A percentile compares a stretch with the other conserved stretches of the same genome.
Evolutionary conservation across 2,797 vertebrate genomes (phyloP).

Genomic region (Macropodus opercularis): DNA sequence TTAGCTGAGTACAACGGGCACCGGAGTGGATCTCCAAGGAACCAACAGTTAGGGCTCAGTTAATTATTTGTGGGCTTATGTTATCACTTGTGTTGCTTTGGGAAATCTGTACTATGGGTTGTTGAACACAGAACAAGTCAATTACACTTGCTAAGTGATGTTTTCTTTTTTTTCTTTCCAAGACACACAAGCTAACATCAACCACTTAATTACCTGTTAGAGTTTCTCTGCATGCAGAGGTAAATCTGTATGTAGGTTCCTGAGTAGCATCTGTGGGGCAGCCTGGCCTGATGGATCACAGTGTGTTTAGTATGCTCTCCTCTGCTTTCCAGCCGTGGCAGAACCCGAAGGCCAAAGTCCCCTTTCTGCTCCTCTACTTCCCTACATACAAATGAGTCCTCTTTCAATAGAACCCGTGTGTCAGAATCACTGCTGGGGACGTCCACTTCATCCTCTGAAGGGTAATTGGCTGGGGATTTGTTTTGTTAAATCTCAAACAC

Average conservation of each 20-base stretch:
- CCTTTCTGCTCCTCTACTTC: conserved; percentile 53
- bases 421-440: conserved; percentile 56
- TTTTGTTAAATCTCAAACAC: conserved; percentile 64
- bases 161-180: conserved; percentile 50
- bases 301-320: conserved; percentile 67
- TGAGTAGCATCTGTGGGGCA: conserved; percentile 30
- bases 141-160: conserved; percentile 73
- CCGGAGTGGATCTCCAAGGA: conserved; percentile 29
- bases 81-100: conserved; percentile 63
- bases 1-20: conserved; percentile 10
- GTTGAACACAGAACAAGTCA: conserved; percentile 74
- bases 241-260: conserved; percentile 8
- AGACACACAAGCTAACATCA: conserved; percentile 52
- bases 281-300: conserved; percentile 38
- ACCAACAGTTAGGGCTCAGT: conserved; percentile 41
- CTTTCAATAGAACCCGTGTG: conserved; percentile 55
- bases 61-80: conserved; percentile 62
- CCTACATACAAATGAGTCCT: conserved; percentile 75
- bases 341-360: conserved; percentile 61
- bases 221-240: conserved; percentile 4
- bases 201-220: conserved; percentile 42
- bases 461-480: conserved; percentile 65
- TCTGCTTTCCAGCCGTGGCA: conserved; percentile 45
- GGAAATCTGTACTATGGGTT: conserved; percentile 61
- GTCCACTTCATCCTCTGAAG: conserved; percentile 53